Evolutionary conservation across 53 echinoderm and acorn worm genomes (phyloP).

Genomic region (Holothuria scabra): DNA sequence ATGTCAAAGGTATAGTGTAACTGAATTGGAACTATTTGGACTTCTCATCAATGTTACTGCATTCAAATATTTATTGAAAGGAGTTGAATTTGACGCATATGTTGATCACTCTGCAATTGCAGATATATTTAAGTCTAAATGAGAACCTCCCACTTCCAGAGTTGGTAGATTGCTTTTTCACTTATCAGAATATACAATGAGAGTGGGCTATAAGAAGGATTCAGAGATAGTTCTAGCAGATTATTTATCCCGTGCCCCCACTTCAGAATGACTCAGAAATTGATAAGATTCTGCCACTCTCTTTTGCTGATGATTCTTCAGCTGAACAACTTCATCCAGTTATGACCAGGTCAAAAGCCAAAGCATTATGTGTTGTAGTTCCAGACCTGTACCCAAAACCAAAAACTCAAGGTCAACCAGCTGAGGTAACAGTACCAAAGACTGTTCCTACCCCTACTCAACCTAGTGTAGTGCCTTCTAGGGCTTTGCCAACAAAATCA

Average conservation of each 20-base stretch:
- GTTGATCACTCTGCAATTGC: too few species aligned
- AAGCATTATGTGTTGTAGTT: constrained; percentile 2
- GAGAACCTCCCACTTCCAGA: constrained; percentile 21
- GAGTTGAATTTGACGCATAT: constrained; percentile 47
- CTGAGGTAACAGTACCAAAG: too few species aligned
- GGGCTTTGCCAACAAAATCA: too few species aligned
- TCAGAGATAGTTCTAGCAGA: constrained; percentile 48
- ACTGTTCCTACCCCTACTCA: too few species aligned
- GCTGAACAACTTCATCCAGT: background rate
- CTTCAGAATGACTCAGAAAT: constrained; percentile 15
- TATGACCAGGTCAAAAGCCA: constrained; percentile 37
- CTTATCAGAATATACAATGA: constrained; percentile 22
- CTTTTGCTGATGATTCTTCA: background rate
- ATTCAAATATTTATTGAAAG: constrained; percentile 44
- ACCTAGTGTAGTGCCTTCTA: too few species aligned
- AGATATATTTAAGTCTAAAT: constrained; percentile 44
- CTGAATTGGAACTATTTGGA: constrained; percentile 53
- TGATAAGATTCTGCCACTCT: constrained; percentile 18
- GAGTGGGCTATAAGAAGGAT: constrained; percentile 39
- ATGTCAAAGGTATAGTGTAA: constrained; percentile 48
- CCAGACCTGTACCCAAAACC: constrained; percentile 9
- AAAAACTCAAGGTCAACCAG: too few species aligned
- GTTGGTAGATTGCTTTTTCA: constrained; percentile 22
- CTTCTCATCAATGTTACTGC: constrained; percentile 43
- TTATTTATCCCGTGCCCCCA: constrained; percentile 45